Base-by-base conservation (phyloP, 2,113 vertebrate genomes). In the Menura novaehollandiae region DNA sequence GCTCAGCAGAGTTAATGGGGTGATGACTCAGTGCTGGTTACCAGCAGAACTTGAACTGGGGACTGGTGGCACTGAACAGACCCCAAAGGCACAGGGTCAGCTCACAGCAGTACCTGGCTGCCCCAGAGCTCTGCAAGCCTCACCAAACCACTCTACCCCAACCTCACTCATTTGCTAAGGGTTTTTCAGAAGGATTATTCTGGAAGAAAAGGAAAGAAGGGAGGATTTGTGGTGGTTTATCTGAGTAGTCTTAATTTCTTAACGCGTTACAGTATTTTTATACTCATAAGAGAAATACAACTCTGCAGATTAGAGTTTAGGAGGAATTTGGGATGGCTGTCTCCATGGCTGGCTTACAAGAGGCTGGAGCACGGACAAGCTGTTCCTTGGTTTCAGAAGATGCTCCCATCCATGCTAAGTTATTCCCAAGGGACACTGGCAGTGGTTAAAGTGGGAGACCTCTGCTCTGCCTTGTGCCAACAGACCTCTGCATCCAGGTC, bases 381-480 rank as follows among this genome's bases (percentile, higher is more conserved):
- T 49, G 27, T 41, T 55, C 58, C 49, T 28, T 1, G 0, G 3
- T 44, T 63, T 52, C 28, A 32, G 27, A 27, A 64, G 30, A 4
- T 12, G 18, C 23, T 79, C 43, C 35, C 19, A 76, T 7, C n/a
- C 0, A 0, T 4, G 2, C 17, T 39, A 11, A 58, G 0, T n/a
- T 37, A 27, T 52, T 94, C 22, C 59, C 7, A 5, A 52, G 32
- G 32, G 30, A 11, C n/a, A 20, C 20, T 30, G 49, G 56, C 35
- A 47, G 11, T 11, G 19, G 21, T 39, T 49, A 2, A 46, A 85
- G 14, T 6, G 10, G 16, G 49, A 53, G 39, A 35, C 1, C 7
- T 23, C 19, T 56, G 39, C 1, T 46, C 26, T 75, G 80, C 75
- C 52, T 32, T 7, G n/a, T 28, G 53, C 58, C 6, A 1, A 7